These are phyloP conservation scores for Channa striata DNA, from an alignment of 2,797 vertebrate species.

Conservation along the genomic window DNA sequence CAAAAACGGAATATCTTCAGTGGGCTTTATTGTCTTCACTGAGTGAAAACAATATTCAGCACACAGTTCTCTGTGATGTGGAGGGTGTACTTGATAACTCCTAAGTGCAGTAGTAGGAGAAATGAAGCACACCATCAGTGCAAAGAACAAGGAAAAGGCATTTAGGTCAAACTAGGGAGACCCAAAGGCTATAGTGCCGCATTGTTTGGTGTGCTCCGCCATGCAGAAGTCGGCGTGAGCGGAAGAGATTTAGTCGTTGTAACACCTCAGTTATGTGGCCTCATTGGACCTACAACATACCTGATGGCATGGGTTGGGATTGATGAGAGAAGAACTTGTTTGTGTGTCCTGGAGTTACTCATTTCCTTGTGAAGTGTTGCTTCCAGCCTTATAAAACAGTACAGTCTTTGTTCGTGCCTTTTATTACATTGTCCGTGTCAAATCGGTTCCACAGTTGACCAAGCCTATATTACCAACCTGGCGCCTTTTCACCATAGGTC, in stretches of 20 bases:
- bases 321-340: conserved; percentile 3
- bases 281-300: conserved; percentile 12
- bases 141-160: conserved; percentile 75
- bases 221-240: conserved; percentile 20
- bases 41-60: conserved; percentile 11
- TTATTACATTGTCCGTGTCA: conserved; percentile 14
- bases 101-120: conserved; percentile 32
- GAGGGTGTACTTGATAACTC: conserved; percentile 51
- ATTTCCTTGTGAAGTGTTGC: conserved; percentile 1
- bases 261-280: conserved; percentile 21
- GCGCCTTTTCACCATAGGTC: conserved; percentile 1
- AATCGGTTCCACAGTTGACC: not conserved
- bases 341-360: conserved; percentile 6
- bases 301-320: conserved; percentile 6
- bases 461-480: not conserved
- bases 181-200: conserved; percentile 4
- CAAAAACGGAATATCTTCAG: conserved; percentile 14
- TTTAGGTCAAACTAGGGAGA: conserved; percentile 68
- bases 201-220: conserved; percentile 27
- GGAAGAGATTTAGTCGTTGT: conserved; percentile 25
- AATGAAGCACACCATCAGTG: conserved; percentile 36
- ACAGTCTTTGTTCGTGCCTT: not conserved
- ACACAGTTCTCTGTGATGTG: conserved; percentile 28
- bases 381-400: not conserved
- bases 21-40: conserved; percentile 8